Percentiles rank a stretch among this genome's conserved stretches.
Evolutionary conservation across 2,113 vertebrate genomes (phyloP).

Genomic region (Callaeas wilsoni): DNA sequence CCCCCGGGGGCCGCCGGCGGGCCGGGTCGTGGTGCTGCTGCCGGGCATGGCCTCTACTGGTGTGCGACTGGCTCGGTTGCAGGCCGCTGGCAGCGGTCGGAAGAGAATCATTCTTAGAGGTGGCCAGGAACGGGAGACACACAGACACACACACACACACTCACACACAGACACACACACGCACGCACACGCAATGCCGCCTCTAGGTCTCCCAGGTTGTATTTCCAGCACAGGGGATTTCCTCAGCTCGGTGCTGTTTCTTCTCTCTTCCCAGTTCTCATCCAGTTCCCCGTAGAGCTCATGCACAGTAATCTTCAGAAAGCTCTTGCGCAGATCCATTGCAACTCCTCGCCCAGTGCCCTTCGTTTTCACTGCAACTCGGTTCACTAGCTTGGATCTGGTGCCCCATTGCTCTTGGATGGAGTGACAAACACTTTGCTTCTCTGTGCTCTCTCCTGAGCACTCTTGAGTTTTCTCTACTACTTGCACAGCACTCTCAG

Average conservation of each 20-base stretch:
- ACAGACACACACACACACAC: rapidly evolving
- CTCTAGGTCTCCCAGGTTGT: background rate
- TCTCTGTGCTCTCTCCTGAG: too few species aligned
- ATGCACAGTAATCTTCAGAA: background rate
- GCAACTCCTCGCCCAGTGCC: background rate
- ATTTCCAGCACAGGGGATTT: background rate
- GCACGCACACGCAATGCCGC: rapidly evolving
- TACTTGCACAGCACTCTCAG: background rate
- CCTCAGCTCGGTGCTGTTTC: background rate
- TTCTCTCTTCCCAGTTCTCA: background rate
- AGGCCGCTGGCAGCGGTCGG: rapidly evolving
- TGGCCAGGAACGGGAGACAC: background rate
- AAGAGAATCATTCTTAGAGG: rapidly evolving
- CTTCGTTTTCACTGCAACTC: background rate
- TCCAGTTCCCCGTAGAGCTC: background rate
- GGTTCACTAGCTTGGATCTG: background rate
- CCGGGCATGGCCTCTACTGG: rapidly evolving
- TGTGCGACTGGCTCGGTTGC: background rate
- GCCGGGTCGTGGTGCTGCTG: rapidly evolving
- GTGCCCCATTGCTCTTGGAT: background rate
- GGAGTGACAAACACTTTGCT: too few species aligned
- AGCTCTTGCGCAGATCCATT: background rate
- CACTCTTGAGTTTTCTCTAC: background rate
- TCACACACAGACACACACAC: rapidly evolving
- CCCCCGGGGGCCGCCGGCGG: rapidly evolving